Evolutionary conservation across 1,140 invertebrate species (phyloP).

Genomic region (Sogatella furcifera): DNA sequence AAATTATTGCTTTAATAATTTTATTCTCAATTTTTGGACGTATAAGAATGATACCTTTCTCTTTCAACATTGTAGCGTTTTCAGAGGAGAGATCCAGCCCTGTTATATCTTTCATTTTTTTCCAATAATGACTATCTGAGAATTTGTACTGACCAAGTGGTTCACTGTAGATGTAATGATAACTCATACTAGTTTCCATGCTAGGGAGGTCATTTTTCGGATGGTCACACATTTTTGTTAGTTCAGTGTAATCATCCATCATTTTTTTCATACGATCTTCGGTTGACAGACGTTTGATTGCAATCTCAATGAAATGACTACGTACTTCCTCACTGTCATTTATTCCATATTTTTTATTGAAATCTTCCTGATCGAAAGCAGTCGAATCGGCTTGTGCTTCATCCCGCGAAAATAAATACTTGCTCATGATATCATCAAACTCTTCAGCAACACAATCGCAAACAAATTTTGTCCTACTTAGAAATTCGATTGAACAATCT

Average conservation of each 20-base stretch:
- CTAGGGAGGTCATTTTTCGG: background rate
- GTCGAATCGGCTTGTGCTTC: background rate
- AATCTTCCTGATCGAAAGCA: background rate
- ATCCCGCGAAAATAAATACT: slow-evolving; percentile 5
- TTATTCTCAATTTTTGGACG: slow-evolving; percentile 1
- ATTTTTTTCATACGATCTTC: background rate
- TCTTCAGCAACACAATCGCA: slow-evolving; percentile 8
- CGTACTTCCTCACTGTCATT: background rate
- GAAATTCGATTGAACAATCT: background rate
- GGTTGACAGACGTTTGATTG: background rate
- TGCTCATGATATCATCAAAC: slow-evolving; percentile 4
- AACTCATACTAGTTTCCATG: slow-evolving; percentile 4
- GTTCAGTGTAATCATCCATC: background rate
- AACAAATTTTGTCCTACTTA: slow-evolving; percentile 7
- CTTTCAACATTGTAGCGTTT: background rate
- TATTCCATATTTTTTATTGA: slow-evolving; percentile 8
- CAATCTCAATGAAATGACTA: slow-evolving; percentile 5
- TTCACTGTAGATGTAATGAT: slow-evolving; percentile 4
- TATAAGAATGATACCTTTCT: slow-evolving; percentile 3
- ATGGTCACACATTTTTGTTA: background rate
- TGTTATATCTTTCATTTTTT: background rate
- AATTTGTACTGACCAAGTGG: slow-evolving; percentile 4
- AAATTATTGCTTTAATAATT: background rate
- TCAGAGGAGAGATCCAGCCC: background rate
- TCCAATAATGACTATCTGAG: background rate